Evolutionary conservation across 2,888 invertebrate species (phyloP), one percentile per base, ranked within the genome.

Genomic region (Oasisia sp.): DNA sequence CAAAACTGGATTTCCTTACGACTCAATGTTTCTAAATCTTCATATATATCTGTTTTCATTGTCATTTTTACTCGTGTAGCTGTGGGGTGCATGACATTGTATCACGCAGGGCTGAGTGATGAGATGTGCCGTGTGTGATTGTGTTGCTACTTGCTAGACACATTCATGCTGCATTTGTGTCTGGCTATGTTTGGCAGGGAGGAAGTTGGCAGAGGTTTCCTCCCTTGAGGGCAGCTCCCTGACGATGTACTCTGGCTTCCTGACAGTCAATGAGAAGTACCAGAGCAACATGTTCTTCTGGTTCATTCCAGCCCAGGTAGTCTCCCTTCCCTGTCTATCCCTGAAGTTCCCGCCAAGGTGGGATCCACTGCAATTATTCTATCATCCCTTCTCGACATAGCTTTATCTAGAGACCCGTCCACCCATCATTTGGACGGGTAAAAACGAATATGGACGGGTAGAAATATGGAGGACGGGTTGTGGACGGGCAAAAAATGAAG

Each of bases 281-380:
- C 97, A 98, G 94, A 98, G 98, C 0, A 98, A 98, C 95, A 97
- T 98, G 96, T 99, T 98, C 96, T 98, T 99, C 96, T 99, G 98
- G 98, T 98, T 98, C 95, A 98, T 98, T 95, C 98, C 98, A 0
- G 97, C 98, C 0, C 97, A 97, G 95, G 97, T 97, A 94, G 95
- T 91, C 19, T 91, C 91, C 19, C 45, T 14, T 27, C 14, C 32
- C 19, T 7, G 19, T 56, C 50, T 8, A 12, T 5, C 19, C 12
- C 19, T 11, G 11, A 89, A 14, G 14, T 89, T 14, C 90, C 12
- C 90, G 12, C 12, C 12, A 32, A 14, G 90, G 19, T 89, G 90
- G 90, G 90, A 89, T 9, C 90, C 90, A 89, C 90, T 12, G 90
- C 90, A 89, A 1, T 8, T 89, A 14, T 7, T 89, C 19, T 89